These are phyloP conservation scores for Coracias cyanogaster DNA, from an alignment of 2,797 vertebrate species.

Conservation along the genomic window DNA sequence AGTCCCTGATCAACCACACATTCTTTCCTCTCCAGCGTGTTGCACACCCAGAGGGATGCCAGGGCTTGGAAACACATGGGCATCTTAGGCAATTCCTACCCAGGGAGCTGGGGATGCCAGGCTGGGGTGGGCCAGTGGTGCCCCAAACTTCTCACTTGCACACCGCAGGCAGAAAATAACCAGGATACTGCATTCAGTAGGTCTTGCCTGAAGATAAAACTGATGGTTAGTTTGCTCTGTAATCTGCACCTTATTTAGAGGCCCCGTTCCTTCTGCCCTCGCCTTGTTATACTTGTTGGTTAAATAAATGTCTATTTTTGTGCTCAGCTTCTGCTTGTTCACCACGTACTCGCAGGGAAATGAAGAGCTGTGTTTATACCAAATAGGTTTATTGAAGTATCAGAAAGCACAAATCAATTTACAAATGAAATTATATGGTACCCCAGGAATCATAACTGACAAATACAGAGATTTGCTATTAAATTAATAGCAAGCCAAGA, in stretches of 20 bases:
- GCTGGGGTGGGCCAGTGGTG: neutral
- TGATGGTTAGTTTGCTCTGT: neutral
- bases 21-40: rapidly evolving
- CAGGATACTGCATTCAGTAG: neutral
- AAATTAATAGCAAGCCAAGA: slow-evolving; percentile 33
- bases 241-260: neutral
- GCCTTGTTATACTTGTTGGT: neutral
- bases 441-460: slow-evolving; percentile 30
- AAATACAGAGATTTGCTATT: neutral
- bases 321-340: slow-evolving; percentile 20
- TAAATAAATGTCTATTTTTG: slow-evolving; percentile 40
- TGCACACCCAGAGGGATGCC: neutral
- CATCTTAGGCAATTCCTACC: rapidly evolving
- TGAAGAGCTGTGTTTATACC: slow-evolving; percentile 61
- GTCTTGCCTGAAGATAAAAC: neutral
- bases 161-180: neutral
- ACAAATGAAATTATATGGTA: neutral
- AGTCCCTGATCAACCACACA: neutral
- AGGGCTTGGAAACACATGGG: neutral
- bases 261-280: neutral
- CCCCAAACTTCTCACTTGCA: neutral
- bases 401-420: slow-evolving; percentile 53
- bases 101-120: neutral
- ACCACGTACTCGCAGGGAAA: neutral
- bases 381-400: slow-evolving; percentile 36